phyloP scores from a whole-genome alignment of 1,140 invertebrate genomes.

The Drosophila repletoides region DNA sequence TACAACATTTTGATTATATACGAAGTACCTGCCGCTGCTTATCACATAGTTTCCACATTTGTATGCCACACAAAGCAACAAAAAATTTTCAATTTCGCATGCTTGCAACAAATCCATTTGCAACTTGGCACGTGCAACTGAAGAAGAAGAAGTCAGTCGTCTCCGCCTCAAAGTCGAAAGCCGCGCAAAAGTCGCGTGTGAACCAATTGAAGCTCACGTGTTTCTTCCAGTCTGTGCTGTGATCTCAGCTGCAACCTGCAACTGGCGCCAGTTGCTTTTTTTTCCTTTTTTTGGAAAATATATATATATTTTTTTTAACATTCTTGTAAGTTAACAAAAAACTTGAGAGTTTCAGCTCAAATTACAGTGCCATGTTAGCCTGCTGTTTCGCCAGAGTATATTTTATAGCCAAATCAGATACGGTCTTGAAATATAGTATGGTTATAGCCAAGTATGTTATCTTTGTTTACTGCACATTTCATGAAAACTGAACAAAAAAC shows the following conservation, averaged over 20 bases:
- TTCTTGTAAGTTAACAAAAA: too few species aligned
- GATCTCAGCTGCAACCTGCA: not conserved
- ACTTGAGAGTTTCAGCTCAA: too few species aligned
- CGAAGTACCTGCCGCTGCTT: constrained; percentile 1
- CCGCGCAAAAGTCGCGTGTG: too few species aligned
- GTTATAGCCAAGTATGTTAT: too few species aligned
- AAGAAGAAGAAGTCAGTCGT: not conserved
- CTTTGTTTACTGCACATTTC: too few species aligned
- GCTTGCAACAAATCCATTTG: constrained; percentile 52
- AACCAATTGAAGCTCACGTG: constrained; percentile 10
- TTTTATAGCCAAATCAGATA: too few species aligned
- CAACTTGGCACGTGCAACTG: constrained; percentile 52
- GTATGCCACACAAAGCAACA: not conserved
- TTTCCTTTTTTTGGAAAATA: not conserved
- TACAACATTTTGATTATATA: not conserved
- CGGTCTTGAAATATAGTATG: too few species aligned
- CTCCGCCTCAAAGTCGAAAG: not conserved
- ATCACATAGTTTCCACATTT: constrained; percentile 4
- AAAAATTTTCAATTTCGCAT: constrained; percentile 40
- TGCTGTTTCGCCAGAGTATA: too few species aligned
- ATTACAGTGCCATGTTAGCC: too few species aligned
- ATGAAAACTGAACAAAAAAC: too few species aligned
- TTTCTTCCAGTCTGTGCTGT: not conserved
- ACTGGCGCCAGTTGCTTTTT: not conserved
- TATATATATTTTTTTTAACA: not conserved